Conservation (phyloP, 2,797 vertebrate genomes). For the Phataginus tricuspis region DNA sequence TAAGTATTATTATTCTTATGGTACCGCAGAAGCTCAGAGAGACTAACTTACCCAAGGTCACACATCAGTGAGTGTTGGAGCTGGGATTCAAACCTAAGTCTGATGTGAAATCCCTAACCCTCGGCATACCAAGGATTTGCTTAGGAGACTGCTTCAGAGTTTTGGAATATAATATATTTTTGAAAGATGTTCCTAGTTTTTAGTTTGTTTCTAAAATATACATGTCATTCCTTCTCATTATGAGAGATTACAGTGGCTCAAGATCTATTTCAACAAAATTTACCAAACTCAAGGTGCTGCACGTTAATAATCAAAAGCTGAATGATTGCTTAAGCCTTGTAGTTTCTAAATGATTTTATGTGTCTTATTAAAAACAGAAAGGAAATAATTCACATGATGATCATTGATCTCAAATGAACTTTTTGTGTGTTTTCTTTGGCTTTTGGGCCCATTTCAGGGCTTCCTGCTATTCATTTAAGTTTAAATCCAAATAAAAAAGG, state of each 20-base stretch:
- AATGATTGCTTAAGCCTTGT: background rate
- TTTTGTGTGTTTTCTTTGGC: background rate
- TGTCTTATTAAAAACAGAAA: constrained; percentile 23
- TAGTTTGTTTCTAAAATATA: constrained; percentile 21
- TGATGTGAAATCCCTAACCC: background rate
- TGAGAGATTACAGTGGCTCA: background rate
- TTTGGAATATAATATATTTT: background rate
- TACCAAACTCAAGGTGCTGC: background rate
- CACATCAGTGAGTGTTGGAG: background rate
- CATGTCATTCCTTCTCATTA: background rate
- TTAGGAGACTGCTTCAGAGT: background rate
- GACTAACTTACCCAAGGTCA: background rate
- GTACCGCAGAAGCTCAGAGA: background rate
- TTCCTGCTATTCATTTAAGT: background rate
- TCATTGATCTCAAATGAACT: background rate
- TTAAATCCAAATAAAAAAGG: background rate
- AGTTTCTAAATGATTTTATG: constrained; percentile 39
- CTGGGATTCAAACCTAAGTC: background rate
- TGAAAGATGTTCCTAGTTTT: background rate
- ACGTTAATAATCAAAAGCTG: constrained; percentile 23
- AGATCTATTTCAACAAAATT: constrained; percentile 15
- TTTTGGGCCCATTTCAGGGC: background rate
- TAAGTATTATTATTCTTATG: constrained; percentile 28
- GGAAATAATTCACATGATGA: constrained; percentile 46
- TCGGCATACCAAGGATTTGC: background rate